Evolutionary conservation across 2,797 vertebrate species (phyloP).

Genomic region (Danio kyathit): DNA sequence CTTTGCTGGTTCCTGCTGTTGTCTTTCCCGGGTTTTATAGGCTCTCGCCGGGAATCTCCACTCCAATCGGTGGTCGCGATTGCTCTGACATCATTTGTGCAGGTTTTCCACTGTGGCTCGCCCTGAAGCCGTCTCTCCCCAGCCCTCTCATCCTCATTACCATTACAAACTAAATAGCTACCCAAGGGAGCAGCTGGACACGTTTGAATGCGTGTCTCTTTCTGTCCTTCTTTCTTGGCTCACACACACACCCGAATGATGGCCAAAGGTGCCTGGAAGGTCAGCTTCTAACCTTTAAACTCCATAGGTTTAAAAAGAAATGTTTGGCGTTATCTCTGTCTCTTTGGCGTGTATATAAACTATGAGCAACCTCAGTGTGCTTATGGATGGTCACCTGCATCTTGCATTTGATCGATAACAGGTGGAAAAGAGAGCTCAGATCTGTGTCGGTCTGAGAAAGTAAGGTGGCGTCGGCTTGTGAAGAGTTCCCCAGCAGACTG

Average conservation of each 20-base stretch:
- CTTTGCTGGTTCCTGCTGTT: constrained; percentile 73
- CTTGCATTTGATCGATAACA: constrained; percentile 25
- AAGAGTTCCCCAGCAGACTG: constrained; percentile 47
- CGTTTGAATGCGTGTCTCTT: constrained; percentile 21
- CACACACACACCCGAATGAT: background rate
- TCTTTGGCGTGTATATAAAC: constrained; percentile 34
- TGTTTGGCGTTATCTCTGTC: constrained; percentile 16
- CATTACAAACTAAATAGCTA: constrained; percentile 73
- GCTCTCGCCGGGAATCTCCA: constrained; percentile 82
- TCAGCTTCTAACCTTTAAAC: constrained; percentile 17
- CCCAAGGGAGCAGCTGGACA: constrained; percentile 60
- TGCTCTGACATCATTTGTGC: constrained; percentile 90
- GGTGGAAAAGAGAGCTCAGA: background rate
- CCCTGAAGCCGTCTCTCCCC: constrained; percentile 72
- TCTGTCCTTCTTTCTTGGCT: constrained; percentile 13
- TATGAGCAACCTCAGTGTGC: background rate
- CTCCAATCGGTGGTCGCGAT: constrained; percentile 87
- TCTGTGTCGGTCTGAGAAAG: constrained; percentile 22
- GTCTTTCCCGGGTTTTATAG: constrained; percentile 88
- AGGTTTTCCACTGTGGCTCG: constrained; percentile 85
- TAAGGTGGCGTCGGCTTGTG: constrained; percentile 22
- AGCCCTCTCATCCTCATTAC: constrained; percentile 68
- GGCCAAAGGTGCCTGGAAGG: constrained; percentile 30
- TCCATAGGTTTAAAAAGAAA: constrained; percentile 13
- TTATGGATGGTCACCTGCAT: background rate